Percentiles rank a stretch among this genome's conserved stretches.
Conservation (phyloP, 2,113 vertebrate genomes). For the Calidris pugnax region DNA sequence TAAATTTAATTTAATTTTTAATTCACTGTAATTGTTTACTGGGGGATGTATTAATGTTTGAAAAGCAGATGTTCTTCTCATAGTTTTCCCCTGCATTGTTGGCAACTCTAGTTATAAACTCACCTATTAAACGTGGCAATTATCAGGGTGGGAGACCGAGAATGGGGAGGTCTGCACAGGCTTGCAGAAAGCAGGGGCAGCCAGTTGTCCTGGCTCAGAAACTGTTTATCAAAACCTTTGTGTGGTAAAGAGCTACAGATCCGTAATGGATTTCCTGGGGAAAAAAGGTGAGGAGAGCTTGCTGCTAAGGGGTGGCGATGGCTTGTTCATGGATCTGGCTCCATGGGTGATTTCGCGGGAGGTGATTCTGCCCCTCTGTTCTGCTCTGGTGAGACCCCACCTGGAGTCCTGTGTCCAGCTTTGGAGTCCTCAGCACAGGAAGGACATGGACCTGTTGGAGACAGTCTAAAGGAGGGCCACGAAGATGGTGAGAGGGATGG, state of each 20-base stretch:
- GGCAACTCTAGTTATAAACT: not conserved
- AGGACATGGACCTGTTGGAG: too few species aligned
- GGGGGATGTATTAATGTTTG: not conserved
- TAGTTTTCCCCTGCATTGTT: not conserved
- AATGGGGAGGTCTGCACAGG: not conserved
- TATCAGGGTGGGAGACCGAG: not conserved
- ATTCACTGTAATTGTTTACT: not conserved
- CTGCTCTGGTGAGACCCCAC: too few species aligned
- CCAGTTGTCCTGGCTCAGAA: not conserved
- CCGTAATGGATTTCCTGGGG: not conserved
- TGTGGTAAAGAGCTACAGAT: not conserved
- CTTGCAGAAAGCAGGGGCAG: not conserved
- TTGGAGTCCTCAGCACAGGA: too few species aligned
- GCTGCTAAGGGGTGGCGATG: not conserved
- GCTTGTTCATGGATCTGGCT: not conserved
- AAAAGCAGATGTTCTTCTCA: not conserved
- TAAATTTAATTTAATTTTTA: not conserved
- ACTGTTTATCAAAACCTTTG: not conserved
- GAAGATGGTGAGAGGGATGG: too few species aligned
- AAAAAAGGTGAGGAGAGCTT: not conserved
- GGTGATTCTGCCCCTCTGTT: too few species aligned
- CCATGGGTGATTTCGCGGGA: not conserved
- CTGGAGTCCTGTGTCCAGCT: too few species aligned
- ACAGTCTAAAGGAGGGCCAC: too few species aligned
- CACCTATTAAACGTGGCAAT: not conserved